Conservation (phyloP, 2,797 vertebrate genomes). For the Falco berigora region DNA sequence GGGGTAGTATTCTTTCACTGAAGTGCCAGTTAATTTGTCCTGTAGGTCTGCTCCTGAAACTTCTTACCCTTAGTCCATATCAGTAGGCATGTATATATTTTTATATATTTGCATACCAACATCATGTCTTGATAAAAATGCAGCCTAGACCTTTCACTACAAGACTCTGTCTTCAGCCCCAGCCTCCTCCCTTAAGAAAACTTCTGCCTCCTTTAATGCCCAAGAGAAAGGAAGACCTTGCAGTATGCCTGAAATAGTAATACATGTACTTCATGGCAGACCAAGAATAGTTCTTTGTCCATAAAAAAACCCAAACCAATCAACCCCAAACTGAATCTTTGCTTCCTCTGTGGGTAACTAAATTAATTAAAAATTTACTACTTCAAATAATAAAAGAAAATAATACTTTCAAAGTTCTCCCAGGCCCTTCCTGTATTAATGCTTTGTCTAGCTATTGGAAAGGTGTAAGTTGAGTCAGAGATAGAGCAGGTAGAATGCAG, state of each 20-base stretch:
- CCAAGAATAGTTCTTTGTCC: background rate
- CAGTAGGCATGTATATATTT: background rate
- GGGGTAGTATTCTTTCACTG: background rate
- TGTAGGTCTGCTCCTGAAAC: background rate
- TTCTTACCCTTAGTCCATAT: background rate
- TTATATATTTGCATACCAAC: background rate
- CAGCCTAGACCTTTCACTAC: background rate
- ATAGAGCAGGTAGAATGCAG: background rate
- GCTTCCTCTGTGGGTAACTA: background rate
- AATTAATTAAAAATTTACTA: background rate
- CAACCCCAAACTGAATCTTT: background rate
- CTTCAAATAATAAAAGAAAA: background rate
- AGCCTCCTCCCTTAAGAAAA: background rate
- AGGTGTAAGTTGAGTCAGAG: background rate
- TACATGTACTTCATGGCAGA: background rate
- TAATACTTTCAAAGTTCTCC: background rate
- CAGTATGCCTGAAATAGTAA: background rate
- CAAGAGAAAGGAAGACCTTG: background rate
- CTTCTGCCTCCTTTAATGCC: background rate
- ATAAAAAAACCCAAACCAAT: accelerated
- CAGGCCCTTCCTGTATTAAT: background rate
- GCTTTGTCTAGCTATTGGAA: background rate
- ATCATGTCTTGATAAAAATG: background rate
- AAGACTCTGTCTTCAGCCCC: background rate
- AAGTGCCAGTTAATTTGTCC: background rate